Percentiles rank a stretch among this genome's conserved stretches.
Conservation (phyloP, 2,113 vertebrate genomes). For the Upupa epops region DNA sequence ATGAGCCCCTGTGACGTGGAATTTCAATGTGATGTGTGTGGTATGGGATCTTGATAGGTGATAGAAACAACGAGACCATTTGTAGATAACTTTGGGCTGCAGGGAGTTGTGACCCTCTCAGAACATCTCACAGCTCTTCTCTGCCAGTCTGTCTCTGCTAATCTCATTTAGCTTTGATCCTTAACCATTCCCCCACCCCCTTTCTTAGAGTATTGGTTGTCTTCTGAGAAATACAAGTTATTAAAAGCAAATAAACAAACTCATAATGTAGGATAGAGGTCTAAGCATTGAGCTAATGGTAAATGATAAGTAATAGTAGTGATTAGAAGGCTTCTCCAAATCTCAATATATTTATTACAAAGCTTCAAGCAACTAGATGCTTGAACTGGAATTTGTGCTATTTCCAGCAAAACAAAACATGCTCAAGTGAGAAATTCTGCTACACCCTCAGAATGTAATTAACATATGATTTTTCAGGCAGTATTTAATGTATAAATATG, state of each 20-base stretch:
- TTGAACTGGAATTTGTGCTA: constrained; percentile 1
- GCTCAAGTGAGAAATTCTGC: constrained; percentile 13
- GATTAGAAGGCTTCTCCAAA: neutral
- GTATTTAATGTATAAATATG: constrained; percentile 34
- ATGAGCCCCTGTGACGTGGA: neutral
- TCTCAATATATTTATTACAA: neutral
- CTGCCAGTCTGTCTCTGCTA: neutral
- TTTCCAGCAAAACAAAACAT: constrained; percentile 52
- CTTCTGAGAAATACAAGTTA: neutral
- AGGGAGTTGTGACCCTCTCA: neutral
- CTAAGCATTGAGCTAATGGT: neutral
- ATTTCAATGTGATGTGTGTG: rapidly evolving
- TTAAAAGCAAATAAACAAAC: neutral
- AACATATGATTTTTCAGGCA: constrained; percentile 25
- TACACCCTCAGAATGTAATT: constrained; percentile 19
- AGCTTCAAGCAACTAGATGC: neutral
- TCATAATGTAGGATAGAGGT: rapidly evolving
- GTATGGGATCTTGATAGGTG: neutral
- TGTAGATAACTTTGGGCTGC: neutral
- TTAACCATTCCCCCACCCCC: neutral
- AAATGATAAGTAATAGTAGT: neutral
- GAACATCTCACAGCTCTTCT: neutral
- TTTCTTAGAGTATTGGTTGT: neutral
- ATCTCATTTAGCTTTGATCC: neutral
- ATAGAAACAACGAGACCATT: neutral